Conservation (phyloP, 2,888 invertebrate species). For the Sinodicranocentrus sp. region DNA sequence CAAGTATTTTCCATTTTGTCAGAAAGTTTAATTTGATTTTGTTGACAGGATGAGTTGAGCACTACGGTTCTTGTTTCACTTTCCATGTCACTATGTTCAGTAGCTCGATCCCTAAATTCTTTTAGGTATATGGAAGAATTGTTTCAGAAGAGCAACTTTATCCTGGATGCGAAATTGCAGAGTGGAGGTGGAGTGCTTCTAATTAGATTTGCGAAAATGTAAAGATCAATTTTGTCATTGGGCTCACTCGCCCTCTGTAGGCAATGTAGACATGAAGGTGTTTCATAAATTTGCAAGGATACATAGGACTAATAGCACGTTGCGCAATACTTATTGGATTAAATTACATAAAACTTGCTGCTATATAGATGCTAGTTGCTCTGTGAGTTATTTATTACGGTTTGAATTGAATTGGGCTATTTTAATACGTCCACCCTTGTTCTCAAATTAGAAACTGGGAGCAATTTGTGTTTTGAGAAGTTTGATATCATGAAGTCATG, state of each 20-base stretch:
- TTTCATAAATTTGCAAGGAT: neutral
- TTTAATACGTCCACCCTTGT: too few species aligned
- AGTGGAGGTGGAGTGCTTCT: neutral
- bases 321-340: neutral
- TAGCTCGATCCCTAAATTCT: neutral
- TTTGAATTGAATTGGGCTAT: neutral
- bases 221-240: neutral
- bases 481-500: too few species aligned
- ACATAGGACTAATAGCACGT: neutral
- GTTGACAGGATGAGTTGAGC: neutral
- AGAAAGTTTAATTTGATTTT: constrained; percentile 11
- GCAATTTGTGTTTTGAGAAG: too few species aligned
- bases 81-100: neutral
- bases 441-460: too few species aligned
- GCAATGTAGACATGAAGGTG: neutral
- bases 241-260: neutral
- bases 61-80: neutral
- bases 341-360: neutral
- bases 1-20: neutral
- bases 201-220: neutral
- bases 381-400: neutral
- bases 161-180: too few species aligned
- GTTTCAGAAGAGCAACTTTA: too few species aligned
- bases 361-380: neutral
- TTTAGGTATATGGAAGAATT: too few species aligned